Evolutionary conservation across 2,888 invertebrate genomes (phyloP).

Genomic region (Apodemia mormo): DNA sequence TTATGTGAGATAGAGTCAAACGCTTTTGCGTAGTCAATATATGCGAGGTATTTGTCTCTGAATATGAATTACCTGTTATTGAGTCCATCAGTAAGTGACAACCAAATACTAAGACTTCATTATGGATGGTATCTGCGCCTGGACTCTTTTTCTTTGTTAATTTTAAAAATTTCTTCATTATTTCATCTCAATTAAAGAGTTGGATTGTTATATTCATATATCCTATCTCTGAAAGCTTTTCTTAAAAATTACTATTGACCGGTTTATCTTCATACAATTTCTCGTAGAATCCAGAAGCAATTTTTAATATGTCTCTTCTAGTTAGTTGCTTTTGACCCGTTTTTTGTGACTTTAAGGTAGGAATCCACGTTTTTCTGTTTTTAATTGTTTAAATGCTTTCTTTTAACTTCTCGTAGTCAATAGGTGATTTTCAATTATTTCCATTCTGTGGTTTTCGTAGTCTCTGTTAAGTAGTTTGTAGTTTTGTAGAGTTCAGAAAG

Average conservation of each 20-base stretch:
- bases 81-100: constrained; percentile 10
- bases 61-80: too few species aligned
- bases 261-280: constrained; percentile 23
- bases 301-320: constrained; percentile 29
- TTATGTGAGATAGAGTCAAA: constrained; percentile 20
- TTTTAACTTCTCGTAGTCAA: constrained; percentile 8
- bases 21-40: constrained; percentile 29
- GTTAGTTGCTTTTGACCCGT: neutral
- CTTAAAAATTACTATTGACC: neutral
- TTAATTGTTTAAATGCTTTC: constrained; percentile 22
- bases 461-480: constrained; percentile 21
- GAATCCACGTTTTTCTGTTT: constrained; percentile 24
- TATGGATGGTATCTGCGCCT: constrained; percentile 20
- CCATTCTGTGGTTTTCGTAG: constrained; percentile 16
- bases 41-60: constrained; percentile 18
- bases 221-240: neutral
- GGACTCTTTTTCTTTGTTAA: constrained; percentile 23
- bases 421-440: constrained; percentile 23
- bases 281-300: constrained; percentile 36
- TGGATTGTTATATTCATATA: constrained; percentile 11
- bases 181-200: constrained; percentile 24
- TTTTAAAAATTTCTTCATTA: constrained; percentile 23
- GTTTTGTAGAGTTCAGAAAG: constrained; percentile 21
- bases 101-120: constrained; percentile 23
- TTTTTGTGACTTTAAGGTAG: constrained; percentile 20